Evolutionary conservation across 1,140 invertebrate genomes (phyloP).

Genomic region (Aradophagus sp.): DNA sequence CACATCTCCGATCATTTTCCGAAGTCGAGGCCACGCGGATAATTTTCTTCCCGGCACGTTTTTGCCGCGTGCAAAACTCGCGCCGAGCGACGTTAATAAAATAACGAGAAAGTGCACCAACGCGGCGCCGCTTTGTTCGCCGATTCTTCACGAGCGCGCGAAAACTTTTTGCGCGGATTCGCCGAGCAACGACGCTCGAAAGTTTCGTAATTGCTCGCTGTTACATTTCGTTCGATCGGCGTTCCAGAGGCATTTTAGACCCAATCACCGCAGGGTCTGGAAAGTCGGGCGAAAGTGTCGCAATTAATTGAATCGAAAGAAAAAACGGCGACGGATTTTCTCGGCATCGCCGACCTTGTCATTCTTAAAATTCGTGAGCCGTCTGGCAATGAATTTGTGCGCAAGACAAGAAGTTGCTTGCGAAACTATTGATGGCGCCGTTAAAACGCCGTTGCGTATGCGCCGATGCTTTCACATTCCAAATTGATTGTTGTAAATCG

Average conservation of each 20-base stretch:
- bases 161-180: no score
- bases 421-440: conserved; percentile 7
- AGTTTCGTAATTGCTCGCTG: no score
- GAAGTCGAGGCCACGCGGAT: conserved; percentile 12
- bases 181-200: no score
- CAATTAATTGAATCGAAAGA: conserved; percentile 16
- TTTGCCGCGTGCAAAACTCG: conserved; percentile 11
- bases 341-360: conserved; percentile 20
- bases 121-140: no score
- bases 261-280: not conserved
- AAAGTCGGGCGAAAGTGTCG: conserved; percentile 17
- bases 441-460: conserved; percentile 35
- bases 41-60: conserved; percentile 29
- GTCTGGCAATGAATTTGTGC: conserved; percentile 9
- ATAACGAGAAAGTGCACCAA: no score
- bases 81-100: conserved; percentile 24
- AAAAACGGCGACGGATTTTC: conserved; percentile 5
- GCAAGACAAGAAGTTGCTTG: not conserved
- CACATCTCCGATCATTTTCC: no score
- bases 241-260: no score
- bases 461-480: conserved; percentile 46
- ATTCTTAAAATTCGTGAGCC: conserved; percentile 30
- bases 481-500: conserved; percentile 39
- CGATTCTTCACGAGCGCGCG: no score
- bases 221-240: no score